Percentiles rank a stretch among this genome's conserved stretches.
phyloP scores from a whole-genome alignment of 2,797 vertebrate species.

The Urophycis tenuis region DNA sequence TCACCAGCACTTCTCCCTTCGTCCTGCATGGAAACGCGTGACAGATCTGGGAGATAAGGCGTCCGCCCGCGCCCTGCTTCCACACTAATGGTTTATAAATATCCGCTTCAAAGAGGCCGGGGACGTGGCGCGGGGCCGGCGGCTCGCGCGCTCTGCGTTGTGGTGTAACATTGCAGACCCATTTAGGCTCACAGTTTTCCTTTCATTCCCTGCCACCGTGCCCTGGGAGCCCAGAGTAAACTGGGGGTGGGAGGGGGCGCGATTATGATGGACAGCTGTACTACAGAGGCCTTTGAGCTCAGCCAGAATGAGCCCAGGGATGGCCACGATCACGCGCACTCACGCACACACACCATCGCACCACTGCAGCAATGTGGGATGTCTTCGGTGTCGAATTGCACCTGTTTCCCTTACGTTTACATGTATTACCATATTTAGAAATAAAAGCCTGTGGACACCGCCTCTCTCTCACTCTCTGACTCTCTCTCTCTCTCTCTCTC shows the following conservation, averaged over 20 bases:
- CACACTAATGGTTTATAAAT: constrained; percentile 68
- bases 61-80: constrained; percentile 43
- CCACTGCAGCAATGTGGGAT: not conserved
- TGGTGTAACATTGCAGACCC: constrained; percentile 56
- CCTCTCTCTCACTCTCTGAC: not conserved
- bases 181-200: constrained; percentile 52
- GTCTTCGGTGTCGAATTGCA: not conserved
- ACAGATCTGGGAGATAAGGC: constrained; percentile 66
- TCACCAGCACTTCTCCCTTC: constrained; percentile 35
- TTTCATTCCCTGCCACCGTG: constrained; percentile 56
- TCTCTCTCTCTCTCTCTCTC: no score
- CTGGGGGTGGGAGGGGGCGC: constrained; percentile 28
- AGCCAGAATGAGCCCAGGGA: not conserved
- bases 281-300: not conserved
- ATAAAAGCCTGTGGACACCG: not conserved
- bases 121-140: constrained; percentile 43
- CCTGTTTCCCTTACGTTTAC: not conserved
- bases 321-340: not conserved
- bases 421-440: not conserved
- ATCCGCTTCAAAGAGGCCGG: constrained; percentile 63
- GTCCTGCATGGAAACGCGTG: constrained; percentile 43
- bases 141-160: constrained; percentile 45
- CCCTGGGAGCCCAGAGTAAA: constrained; percentile 34
- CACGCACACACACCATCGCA: not conserved
- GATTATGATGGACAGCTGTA: constrained; percentile 56